Evolutionary conservation across 2,797 vertebrate species (phyloP), one percentile per base, ranked within the genome.

Genomic region (Loriculus beryllinus): DNA sequence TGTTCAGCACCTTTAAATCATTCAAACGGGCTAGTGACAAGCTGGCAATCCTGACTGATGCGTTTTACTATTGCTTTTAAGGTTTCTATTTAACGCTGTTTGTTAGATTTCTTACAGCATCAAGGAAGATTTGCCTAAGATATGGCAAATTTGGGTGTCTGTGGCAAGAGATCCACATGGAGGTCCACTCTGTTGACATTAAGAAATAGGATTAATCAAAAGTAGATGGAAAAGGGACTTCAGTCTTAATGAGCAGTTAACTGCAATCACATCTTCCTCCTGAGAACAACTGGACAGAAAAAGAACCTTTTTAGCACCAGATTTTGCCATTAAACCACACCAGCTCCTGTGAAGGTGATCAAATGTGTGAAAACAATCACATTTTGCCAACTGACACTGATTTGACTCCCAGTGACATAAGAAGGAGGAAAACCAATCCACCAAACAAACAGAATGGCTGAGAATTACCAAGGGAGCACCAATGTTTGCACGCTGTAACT

Each of bases 191-290:
- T 56, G 57, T 37, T 94, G 82, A 88, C 90, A 78, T 81, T 82
- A 86, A 93, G 60, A 82, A 86, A 86, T 3, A 60, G 47, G 33
- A 80, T 89, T 87, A 76, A 83, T 67, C 63, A 77, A 81, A 90
- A 81, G 33, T 14, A 60, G 57, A 14, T 42, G 74, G 79, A 25
- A 82, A 80, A 70, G 18, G 56, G 71, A 89, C 57, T 95, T 85
- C 48, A 76, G 93, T 91, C 69, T 67, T 84, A 88, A 84, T 4
- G 48, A 63, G 51, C n/a, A 81, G 62, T 48, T 76, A 68, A 59
- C 35, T 75, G 60, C 25, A 47, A 31, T 21, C 6, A 7, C 57
- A 43, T 25, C 72, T 59, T 72, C 33, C 45, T 71, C 82, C 68
- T 40, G 29, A 56, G 23, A 77, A 20, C 65, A 77, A 71, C 82